These are phyloP conservation scores for Tyrannus savana DNA, from an alignment of 2,113 vertebrate genomes.

Conservation along the genomic window DNA sequence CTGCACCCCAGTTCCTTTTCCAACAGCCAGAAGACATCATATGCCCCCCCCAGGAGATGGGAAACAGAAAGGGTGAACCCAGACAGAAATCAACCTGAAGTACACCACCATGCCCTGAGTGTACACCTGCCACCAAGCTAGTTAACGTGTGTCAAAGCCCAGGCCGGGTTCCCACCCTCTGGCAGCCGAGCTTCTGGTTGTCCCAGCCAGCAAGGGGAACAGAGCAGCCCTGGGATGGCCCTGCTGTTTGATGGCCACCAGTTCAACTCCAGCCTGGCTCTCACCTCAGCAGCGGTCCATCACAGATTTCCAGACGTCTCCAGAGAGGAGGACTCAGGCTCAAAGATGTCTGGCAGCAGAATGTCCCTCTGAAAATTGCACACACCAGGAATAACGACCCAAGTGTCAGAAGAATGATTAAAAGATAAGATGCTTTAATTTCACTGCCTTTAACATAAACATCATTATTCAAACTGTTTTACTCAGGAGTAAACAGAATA, in stretches of 20 bases:
- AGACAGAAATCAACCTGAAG: neutral
- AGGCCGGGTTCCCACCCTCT: fast-evolving
- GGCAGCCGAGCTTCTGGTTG: neutral
- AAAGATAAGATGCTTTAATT: constrained; percentile 29
- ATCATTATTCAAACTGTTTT: neutral
- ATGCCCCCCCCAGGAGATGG: neutral
- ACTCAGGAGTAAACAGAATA: neutral
- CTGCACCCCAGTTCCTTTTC: neutral
- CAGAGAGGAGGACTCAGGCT: neutral
- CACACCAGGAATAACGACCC: neutral
- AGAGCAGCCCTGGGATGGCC: fast-evolving
- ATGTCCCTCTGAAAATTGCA: neutral
- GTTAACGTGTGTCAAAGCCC: neutral
- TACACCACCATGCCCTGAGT: fast-evolving
- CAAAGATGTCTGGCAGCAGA: neutral
- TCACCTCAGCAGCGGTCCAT: fast-evolving
- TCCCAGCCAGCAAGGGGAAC: neutral
- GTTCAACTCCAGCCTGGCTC: neutral
- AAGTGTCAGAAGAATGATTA: neutral
- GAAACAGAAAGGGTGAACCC: neutral
- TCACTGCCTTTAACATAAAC: neutral
- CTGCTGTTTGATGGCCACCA: neutral
- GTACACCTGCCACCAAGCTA: neutral
- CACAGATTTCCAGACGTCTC: neutral
- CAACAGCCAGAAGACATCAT: too few relatives aligned